These are phyloP conservation scores for Crotalus horridus DNA, from an alignment of 2,113 vertebrate species.

Conservation along the genomic window DNA sequence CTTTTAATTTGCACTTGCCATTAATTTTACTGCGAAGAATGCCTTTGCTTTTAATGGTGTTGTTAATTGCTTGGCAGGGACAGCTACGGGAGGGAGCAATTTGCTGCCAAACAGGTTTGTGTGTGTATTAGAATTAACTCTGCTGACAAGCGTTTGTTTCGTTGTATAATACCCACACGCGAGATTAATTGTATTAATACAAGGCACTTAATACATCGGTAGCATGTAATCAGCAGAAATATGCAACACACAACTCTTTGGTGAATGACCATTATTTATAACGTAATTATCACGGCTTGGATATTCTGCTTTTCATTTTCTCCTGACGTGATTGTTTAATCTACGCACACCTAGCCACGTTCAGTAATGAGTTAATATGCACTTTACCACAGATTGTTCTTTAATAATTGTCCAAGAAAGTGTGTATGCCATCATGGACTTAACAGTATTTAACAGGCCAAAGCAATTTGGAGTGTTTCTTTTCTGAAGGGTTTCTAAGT, in stretches of 20 bases:
- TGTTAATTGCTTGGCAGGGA: conserved; percentile 35
- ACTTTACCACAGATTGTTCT: not conserved
- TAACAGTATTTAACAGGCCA: not conserved
- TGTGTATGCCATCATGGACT: not conserved
- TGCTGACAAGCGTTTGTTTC: not conserved
- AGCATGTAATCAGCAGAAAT: not conserved
- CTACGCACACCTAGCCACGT: not conserved
- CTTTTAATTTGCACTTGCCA: not conserved
- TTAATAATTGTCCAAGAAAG: not conserved
- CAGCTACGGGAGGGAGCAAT: not conserved
- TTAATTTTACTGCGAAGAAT: conserved; percentile 1
- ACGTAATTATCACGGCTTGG: not conserved
- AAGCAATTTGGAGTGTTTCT: not conserved
- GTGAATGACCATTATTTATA: not conserved
- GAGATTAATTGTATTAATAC: not conserved
- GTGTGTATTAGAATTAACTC: not conserved
- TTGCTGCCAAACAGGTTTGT: not conserved
- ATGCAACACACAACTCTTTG: not conserved
- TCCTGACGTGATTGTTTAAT: not conserved
- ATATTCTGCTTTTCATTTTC: not conserved
- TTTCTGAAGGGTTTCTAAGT: not conserved
- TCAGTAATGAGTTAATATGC: not conserved
- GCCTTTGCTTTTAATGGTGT: conserved; percentile 16
- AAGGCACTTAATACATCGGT: not conserved
- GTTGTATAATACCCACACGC: not conserved